Conservation (phyloP, 2,888 invertebrate species). For the Dinocampus coccinellae region DNA sequence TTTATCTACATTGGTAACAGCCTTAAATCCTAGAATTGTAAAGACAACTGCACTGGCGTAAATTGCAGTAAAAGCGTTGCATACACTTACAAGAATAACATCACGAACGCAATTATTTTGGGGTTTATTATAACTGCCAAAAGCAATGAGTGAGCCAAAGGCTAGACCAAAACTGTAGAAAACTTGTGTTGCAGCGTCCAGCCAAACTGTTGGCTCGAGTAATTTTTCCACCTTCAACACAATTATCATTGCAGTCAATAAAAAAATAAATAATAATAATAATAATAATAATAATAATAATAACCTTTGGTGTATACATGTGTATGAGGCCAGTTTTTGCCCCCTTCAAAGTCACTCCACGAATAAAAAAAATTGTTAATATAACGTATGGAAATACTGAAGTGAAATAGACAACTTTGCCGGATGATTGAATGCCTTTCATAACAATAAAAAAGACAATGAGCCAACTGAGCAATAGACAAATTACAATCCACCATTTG, state of each 20-base stretch:
- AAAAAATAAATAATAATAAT: neutral
- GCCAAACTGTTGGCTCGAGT: constrained; percentile 90
- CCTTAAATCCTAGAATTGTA: constrained; percentile 95
- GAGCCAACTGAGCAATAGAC: constrained; percentile 89
- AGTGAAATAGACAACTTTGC: constrained; percentile 96
- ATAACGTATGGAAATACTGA: constrained; percentile 95
- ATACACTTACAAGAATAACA: constrained; percentile 89
- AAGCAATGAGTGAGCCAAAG: constrained; percentile 95
- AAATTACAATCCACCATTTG: constrained; percentile 93
- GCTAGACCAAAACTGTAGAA: constrained; percentile 94
- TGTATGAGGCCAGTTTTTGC: constrained; percentile 88
- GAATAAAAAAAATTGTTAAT: constrained; percentile 92
- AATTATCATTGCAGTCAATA: neutral
- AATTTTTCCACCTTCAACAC: constrained; percentile 81
- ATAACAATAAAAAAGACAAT: constrained; percentile 95
- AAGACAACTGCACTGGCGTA: constrained; percentile 96
- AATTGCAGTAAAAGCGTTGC: constrained; percentile 93
- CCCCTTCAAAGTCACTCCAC: constrained; percentile 89
- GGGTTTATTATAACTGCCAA: constrained; percentile 94
- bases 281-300: neutral
- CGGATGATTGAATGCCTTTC: constrained; percentile 96
- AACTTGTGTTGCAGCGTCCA: constrained; percentile 96
- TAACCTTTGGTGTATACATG: constrained; percentile 94
- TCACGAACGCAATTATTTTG: constrained; percentile 96
- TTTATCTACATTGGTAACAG: constrained; percentile 88